phyloP scores from a whole-genome alignment of 1,140 invertebrate species.

The Ctenoplectra terminalis region DNA sequence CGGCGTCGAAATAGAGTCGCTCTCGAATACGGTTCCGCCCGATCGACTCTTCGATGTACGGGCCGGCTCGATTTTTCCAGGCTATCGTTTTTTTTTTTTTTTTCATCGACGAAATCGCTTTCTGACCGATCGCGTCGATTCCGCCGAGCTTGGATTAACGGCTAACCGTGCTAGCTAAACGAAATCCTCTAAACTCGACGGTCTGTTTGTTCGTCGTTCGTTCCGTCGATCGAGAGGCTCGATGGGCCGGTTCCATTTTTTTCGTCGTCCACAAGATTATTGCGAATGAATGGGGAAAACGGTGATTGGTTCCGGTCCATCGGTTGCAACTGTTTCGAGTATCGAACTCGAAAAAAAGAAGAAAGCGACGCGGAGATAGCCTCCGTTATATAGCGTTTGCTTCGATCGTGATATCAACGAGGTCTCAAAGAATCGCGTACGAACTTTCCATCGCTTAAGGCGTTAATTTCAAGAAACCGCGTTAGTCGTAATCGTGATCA shows the following conservation, averaged over 20 bases:
- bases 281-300: background rate
- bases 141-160: conserved; percentile 21
- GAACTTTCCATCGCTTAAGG: background rate
- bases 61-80: conserved; percentile 24
- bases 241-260: background rate
- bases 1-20: background rate
- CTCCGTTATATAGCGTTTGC: too few species aligned
- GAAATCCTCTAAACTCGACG: conserved; percentile 26
- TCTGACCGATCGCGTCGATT: conserved; percentile 22
- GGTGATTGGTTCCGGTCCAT: conserved; percentile 3
- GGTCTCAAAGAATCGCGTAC: background rate
- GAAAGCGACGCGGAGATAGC: background rate
- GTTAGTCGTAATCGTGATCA: conserved; percentile 1
- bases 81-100: background rate
- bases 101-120: conserved; percentile 17
- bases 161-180: conserved; percentile 1
- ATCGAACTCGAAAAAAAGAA: too few species aligned
- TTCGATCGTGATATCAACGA: background rate
- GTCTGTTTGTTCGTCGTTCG: background rate
- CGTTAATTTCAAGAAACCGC: background rate
- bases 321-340: background rate
- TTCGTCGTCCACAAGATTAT: conserved; percentile 14
- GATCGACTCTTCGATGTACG: background rate
- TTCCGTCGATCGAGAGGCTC: conserved; percentile 5
- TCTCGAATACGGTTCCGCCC: background rate